A percentile compares a stretch with the other conserved stretches of the same genome.
These are phyloP conservation scores for Calliopsis andreniformis DNA, from an alignment of 1,140 invertebrate species.

Conservation along the genomic window DNA sequence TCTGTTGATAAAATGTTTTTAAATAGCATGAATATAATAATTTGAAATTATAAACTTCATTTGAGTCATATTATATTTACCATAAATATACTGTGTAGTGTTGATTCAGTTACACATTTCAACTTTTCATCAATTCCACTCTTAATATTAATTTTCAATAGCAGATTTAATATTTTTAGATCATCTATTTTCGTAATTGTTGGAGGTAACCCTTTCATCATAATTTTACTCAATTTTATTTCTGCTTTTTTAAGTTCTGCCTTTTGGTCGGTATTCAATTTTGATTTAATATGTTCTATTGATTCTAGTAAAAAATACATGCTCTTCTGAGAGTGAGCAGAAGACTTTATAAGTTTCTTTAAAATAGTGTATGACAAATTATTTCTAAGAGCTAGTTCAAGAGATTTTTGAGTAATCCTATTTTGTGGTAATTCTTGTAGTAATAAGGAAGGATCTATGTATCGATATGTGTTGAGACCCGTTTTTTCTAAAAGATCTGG, in stretches of 20 bases:
- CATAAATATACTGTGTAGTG: slow-evolving; percentile 56
- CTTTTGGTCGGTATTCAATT: slow-evolving; percentile 62
- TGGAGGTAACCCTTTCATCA: slow-evolving; percentile 47
- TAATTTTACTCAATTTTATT: slow-evolving; percentile 55
- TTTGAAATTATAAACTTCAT: slow-evolving; percentile 6
- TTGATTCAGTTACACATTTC: slow-evolving; percentile 43
- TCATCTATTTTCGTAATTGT: slow-evolving; percentile 41
- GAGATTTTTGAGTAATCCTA: slow-evolving; percentile 48
- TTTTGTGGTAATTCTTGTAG: slow-evolving; percentile 53
- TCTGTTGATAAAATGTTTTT: slow-evolving; percentile 23
- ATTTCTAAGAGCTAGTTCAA: slow-evolving; percentile 60
- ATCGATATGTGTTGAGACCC: slow-evolving; percentile 60
- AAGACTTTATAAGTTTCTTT: slow-evolving; percentile 52
- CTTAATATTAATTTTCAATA: slow-evolving; percentile 52
- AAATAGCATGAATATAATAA: slow-evolving; percentile 12
- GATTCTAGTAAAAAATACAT: slow-evolving; percentile 58
- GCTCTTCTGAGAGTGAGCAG: slow-evolving; percentile 23
- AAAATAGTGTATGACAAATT: slow-evolving; percentile 49
- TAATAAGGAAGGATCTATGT: slow-evolving; percentile 54
- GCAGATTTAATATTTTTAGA: slow-evolving; percentile 55
- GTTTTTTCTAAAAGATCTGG: slow-evolving; percentile 60
- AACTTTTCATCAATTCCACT: slow-evolving; percentile 50
- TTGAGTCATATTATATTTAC: slow-evolving; percentile 48
- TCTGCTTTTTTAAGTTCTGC: slow-evolving; percentile 56
- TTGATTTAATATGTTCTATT: slow-evolving; percentile 57